phyloP scores from a whole-genome alignment of 2,113 vertebrate genomes.

The Penelope pileata region DNA sequence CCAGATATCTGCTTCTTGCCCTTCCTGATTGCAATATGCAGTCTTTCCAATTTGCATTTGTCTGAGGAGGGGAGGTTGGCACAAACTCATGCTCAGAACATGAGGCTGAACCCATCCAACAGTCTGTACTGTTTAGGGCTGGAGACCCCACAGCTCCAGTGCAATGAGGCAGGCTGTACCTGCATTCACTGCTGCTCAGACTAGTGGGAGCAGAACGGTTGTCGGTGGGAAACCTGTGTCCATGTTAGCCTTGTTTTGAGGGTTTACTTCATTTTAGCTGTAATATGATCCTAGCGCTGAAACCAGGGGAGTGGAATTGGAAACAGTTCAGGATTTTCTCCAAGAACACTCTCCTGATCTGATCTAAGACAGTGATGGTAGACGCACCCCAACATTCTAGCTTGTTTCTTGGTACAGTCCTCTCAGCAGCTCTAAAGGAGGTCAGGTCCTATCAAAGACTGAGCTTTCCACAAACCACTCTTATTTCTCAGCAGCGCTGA shows the following conservation, averaged over 20 bases:
- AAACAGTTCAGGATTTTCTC: not conserved
- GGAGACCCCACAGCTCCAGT: fast-evolving
- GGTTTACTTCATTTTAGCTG: not conserved
- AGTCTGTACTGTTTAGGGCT: not conserved
- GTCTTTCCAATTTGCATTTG: not conserved
- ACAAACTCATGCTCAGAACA: not conserved
- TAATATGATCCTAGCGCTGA: fast-evolving
- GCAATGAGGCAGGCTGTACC: not conserved
- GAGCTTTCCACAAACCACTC: not conserved
- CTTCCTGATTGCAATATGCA: fast-evolving
- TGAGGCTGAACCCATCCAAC: not conserved
- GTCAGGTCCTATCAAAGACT: not conserved
- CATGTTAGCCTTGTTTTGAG: not conserved
- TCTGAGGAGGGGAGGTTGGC: not conserved
- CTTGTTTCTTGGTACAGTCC: not conserved
- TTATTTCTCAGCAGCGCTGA: not conserved
- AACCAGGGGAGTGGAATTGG: not conserved
- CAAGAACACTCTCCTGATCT: not conserved
- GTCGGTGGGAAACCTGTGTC: not conserved
- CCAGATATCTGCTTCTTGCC: not conserved
- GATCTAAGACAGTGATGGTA: not conserved
- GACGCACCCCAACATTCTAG: not conserved
- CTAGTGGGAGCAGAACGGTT: not conserved
- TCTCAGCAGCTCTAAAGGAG: not conserved
- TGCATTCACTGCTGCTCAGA: not conserved